Evolutionary conservation across 30 jellyfish, hydroid and myxozoan genomes (phyloP).

Genomic region (Chironex yamaguchii): DNA sequence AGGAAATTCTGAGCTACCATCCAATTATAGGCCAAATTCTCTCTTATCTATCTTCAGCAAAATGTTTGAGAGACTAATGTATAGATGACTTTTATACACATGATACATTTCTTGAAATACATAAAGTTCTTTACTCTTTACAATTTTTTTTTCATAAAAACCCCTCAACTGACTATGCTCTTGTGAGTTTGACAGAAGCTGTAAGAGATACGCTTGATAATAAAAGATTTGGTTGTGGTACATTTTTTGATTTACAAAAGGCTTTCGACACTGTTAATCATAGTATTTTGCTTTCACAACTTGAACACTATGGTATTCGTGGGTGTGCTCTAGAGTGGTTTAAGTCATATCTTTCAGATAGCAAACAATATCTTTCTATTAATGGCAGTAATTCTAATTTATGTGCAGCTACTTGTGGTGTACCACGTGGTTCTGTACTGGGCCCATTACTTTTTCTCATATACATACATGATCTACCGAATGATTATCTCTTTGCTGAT

Average conservation of each 20-base stretch:
- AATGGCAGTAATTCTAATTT: constrained; percentile 41
- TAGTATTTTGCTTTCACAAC: constrained; percentile 39
- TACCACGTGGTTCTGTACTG: constrained; percentile 73
- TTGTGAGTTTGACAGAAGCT: constrained; percentile 53
- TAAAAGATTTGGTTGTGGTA: constrained; percentile 36
- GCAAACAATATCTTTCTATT: constrained; percentile 6
- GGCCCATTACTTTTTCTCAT: constrained; percentile 26
- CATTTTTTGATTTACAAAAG: too few species aligned
- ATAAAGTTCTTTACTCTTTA: constrained; percentile 11
- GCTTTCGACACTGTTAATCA: too few species aligned
- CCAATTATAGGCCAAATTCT: constrained; percentile 49
- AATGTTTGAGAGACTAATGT: constrained; percentile 53
- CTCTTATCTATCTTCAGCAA: constrained; percentile 36
- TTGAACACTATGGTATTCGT: constrained; percentile 61
- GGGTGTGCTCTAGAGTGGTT: constrained; percentile 65
- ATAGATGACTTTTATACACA: constrained; percentile 37
- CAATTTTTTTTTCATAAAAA: constrained; percentile 48
- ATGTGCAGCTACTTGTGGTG: constrained; percentile 36
- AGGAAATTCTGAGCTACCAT: constrained; percentile 53
- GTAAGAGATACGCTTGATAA: constrained; percentile 63
- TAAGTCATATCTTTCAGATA: constrained; percentile 17
- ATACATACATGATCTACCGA: constrained; percentile 35
- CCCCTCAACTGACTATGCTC: constrained; percentile 44
- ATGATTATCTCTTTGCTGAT: constrained; percentile 53
- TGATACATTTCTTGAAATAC: constrained; percentile 34